phyloP scores from a whole-genome alignment of 2,888 invertebrate species.

The Chymomyza amoena region DNA sequence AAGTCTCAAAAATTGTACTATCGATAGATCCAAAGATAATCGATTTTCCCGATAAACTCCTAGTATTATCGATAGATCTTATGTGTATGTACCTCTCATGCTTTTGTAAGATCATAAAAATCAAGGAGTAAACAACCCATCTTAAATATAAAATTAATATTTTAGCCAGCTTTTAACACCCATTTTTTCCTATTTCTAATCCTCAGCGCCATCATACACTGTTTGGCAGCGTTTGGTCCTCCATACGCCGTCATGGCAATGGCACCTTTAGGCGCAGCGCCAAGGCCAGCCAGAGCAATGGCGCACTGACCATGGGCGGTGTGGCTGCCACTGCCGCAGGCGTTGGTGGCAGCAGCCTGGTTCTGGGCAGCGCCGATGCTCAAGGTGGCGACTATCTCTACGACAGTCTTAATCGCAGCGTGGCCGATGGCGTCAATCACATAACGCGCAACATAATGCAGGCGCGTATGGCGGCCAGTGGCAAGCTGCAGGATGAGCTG shows the following conservation, averaged over 20 bases:
- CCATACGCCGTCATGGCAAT: conserved; percentile 88
- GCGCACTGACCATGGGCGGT: conserved; percentile 53
- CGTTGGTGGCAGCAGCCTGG: conserved; percentile 61
- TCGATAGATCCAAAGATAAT: no score
- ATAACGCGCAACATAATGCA: conserved; percentile 77
- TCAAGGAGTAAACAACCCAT: no score
- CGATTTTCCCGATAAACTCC: no score
- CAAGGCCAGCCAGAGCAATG: conserved; percentile 68
- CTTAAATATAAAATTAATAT: neutral
- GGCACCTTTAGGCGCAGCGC: conserved; percentile 72
- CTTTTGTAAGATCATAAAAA: no score
- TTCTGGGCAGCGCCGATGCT: conserved; percentile 52
- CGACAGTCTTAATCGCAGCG: conserved; percentile 73
- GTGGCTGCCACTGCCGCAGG: conserved; percentile 43
- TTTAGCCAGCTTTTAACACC: neutral
- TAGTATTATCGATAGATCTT: no score
- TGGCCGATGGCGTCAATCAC: conserved; percentile 78
- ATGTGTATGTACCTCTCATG: no score
- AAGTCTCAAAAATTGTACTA: no score
- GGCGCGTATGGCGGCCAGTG: conserved; percentile 63
- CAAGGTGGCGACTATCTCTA: conserved; percentile 61
- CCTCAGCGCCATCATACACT: conserved; percentile 95
- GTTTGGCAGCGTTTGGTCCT: conserved; percentile 97
- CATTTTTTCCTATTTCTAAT: conserved; percentile 3
- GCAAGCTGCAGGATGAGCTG: conserved; percentile 55